These are phyloP conservation scores for Crocallis elinguaria DNA, from an alignment of 2,888 invertebrate genomes.

Conservation along the genomic window DNA sequence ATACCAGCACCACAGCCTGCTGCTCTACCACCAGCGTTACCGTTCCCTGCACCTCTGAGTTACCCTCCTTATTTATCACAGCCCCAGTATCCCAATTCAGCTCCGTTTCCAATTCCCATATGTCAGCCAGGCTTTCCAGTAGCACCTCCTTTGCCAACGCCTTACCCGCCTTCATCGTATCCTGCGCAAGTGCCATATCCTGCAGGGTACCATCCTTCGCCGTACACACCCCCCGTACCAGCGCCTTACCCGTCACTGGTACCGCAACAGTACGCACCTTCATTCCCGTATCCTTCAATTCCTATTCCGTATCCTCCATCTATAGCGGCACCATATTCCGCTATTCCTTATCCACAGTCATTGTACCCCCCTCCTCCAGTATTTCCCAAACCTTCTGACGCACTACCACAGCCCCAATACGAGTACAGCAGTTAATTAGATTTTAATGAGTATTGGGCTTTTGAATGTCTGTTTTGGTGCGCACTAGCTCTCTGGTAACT, in stretches of 20 bases:
- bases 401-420: slow-evolving; percentile 23
- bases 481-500: too few relatives aligned
- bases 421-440: slow-evolving; percentile 10
- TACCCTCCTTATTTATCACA: slow-evolving; percentile 20
- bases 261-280: slow-evolving; percentile 13
- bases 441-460: background rate
- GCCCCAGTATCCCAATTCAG: slow-evolving; percentile 6
- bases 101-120: slow-evolving; percentile 1
- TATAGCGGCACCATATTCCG: background rate
- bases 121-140: slow-evolving; percentile 9
- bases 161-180: slow-evolving; percentile 10
- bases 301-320: slow-evolving; percentile 7
- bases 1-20: slow-evolving; percentile 25
- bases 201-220: too few relatives aligned
- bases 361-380: slow-evolving; percentile 1
- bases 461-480: background rate
- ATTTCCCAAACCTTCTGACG: slow-evolving; percentile 23
- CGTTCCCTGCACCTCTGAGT: slow-evolving; percentile 25
- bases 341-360: slow-evolving; percentile 9
- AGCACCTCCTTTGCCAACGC: background rate
- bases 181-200: slow-evolving; percentile 16
- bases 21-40: slow-evolving; percentile 3
- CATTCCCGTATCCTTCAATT: slow-evolving; percentile 6
- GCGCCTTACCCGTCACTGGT: slow-evolving; percentile 27
- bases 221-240: slow-evolving; percentile 27